Conservation (phyloP, 2,797 vertebrate species). For the Ficedula albicollis region DNA sequence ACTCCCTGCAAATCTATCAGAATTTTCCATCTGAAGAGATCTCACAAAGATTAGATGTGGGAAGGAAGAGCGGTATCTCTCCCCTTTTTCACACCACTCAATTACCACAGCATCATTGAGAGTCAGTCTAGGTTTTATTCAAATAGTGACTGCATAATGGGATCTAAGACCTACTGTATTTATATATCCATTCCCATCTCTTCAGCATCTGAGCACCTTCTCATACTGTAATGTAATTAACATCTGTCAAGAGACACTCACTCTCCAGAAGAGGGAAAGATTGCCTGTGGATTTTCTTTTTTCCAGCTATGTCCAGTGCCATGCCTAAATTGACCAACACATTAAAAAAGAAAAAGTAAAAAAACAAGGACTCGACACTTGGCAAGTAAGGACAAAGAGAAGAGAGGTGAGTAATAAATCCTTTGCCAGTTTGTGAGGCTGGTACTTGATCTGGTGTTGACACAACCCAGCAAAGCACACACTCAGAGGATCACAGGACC, state of each 20-base stretch:
- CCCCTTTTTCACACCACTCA: background rate
- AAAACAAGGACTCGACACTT: background rate
- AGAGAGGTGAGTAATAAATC: background rate
- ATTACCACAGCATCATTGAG: background rate
- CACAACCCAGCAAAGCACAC: accelerated
- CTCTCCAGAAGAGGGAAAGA: background rate
- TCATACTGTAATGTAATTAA: background rate
- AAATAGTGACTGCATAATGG: background rate
- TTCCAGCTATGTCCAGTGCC: background rate
- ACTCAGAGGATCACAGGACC: background rate
- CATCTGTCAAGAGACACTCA: background rate
- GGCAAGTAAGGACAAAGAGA: background rate
- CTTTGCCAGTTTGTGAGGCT: background rate
- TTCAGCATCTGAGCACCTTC: background rate
- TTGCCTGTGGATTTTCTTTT: background rate
- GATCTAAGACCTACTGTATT: background rate
- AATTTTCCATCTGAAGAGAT: background rate
- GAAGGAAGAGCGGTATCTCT: background rate
- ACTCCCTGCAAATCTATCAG: background rate
- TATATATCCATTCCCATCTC: background rate
- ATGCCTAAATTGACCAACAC: background rate
- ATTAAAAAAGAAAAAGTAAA: background rate
- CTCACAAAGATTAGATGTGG: background rate
- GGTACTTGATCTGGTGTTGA: background rate
- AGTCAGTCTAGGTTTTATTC: constrained; percentile 16